Evolutionary conservation across 1,140 invertebrate species (phyloP).

Genomic region (Meloidogyne floridensis): DNA sequence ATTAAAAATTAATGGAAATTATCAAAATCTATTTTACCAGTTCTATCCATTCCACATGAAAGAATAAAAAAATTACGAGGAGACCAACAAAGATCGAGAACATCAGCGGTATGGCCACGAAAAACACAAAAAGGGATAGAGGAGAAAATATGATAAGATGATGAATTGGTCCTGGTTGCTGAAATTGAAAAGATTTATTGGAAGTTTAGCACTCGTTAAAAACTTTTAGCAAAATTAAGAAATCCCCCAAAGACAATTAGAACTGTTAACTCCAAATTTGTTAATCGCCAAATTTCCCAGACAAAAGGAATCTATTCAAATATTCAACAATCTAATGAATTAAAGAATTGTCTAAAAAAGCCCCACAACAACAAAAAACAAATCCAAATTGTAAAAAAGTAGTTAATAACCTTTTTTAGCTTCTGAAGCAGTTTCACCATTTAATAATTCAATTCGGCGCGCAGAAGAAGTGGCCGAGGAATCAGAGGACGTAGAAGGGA

Average conservation of each 20-base stretch:
- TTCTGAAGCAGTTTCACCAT: not conserved
- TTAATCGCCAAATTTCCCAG: no score
- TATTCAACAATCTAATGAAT: no score
- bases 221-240: no score
- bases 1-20: not conserved
- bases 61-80: constrained; percentile 92
- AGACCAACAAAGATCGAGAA: constrained; percentile 94
- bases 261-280: no score
- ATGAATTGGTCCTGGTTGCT: not conserved
- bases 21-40: not conserved
- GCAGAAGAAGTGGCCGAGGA: not conserved
- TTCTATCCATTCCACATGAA: constrained; percentile 89
- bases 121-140: constrained; percentile 88
- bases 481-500: constrained; percentile 16
- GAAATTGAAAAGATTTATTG: not conserved
- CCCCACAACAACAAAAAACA: not conserved
- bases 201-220: no score
- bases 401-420: not conserved
- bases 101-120: constrained; percentile 89
- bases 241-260: no score
- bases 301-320: no score
- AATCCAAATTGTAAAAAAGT: no score
- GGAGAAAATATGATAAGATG: constrained; percentile 68
- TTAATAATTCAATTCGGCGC: not conserved
- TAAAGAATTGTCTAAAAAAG: no score